Evolutionary conservation across 2,888 invertebrate genomes (phyloP), one percentile per base, ranked within the genome.

Genomic region (Rhogogaster chlorosoma): DNA sequence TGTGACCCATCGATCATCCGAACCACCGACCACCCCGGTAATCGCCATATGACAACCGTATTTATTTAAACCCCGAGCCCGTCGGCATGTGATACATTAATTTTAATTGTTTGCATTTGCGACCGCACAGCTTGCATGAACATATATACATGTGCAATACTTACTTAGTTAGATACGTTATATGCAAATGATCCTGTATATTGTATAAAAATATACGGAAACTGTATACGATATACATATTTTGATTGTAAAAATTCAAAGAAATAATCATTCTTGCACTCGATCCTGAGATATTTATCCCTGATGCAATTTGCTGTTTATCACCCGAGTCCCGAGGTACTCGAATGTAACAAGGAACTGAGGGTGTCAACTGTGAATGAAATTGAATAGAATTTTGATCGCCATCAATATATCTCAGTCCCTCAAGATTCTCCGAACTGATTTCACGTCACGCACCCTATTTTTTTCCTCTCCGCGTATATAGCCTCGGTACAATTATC

Each of bases 21-120:
- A 87, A 87, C 89, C 86, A 87, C 90, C 90, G 89, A 90, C 91
- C 91, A 90, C 91, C 91, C 91, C 90, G 91, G 92, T 93, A 93
- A 93, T 93, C 93, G 92, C 92, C 92, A 91, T 92, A 92, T 91
- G 93, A 93, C 93, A 93, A 91, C 91, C 92, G 91, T 87, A 92
- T 93, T 92, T 92, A 92, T 92, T 92, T 91, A 90, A 91, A 91
- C 88, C 91, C 88, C 90, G 57, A 32, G 57, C 88, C 89, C 89
- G 89, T 90, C 90, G 90, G 91, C 91, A 88, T 87, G 87, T 88
- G 88, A 87, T 89, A 90, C 91, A 92, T 92, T 92, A 91, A 91
- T 91, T 91, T 90, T 91, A 91, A 91, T 91, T 91, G 91, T 91
- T 93, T 90, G 88, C 87, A 88, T 89, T 86, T 73, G 78, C 87